phyloP scores from a whole-genome alignment of 2,113 vertebrate genomes.

The Heterotis niloticus region DNA sequence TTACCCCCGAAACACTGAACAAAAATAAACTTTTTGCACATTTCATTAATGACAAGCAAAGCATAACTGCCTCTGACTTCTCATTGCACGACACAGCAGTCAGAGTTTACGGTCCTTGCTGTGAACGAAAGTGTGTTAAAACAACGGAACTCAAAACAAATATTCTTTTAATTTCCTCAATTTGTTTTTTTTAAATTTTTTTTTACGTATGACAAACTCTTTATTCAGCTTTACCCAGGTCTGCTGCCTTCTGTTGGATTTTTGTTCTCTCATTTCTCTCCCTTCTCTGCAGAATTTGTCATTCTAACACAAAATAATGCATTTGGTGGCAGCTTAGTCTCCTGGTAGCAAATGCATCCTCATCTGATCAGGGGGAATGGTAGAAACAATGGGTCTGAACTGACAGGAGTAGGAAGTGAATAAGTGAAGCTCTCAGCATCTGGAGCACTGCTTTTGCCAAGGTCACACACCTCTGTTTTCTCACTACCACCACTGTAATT shows the following conservation, averaged over 20 bases:
- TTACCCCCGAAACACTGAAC: not conserved
- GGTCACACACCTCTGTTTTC: not conserved
- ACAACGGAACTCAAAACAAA: not conserved
- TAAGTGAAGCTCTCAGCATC: not conserved
- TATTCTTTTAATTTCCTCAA: not conserved
- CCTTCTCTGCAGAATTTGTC: slow-evolving; percentile 33
- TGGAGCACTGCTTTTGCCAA: too few species aligned
- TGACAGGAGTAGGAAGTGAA: slow-evolving; percentile 39
- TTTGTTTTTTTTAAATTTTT: too few species aligned
- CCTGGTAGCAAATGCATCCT: slow-evolving; percentile 28
- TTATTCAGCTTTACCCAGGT: not conserved
- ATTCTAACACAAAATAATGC: slow-evolving; percentile 28
- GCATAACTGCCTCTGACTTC: not conserved
- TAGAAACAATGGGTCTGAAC: slow-evolving; percentile 38
- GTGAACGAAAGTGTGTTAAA: not conserved
- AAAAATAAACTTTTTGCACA: not conserved
- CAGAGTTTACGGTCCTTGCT: not conserved
- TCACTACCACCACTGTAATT: not conserved
- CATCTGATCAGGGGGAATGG: slow-evolving; percentile 38
- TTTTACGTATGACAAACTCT: too few species aligned
- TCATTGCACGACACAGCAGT: not conserved
- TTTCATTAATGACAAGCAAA: not conserved
- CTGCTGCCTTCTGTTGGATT: not conserved
- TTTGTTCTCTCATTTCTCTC: not conserved
- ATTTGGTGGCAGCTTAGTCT: slow-evolving; percentile 42